Evolutionary conservation across 2,113 vertebrate species (phyloP).

Genomic region (Panthera tigris): DNA sequence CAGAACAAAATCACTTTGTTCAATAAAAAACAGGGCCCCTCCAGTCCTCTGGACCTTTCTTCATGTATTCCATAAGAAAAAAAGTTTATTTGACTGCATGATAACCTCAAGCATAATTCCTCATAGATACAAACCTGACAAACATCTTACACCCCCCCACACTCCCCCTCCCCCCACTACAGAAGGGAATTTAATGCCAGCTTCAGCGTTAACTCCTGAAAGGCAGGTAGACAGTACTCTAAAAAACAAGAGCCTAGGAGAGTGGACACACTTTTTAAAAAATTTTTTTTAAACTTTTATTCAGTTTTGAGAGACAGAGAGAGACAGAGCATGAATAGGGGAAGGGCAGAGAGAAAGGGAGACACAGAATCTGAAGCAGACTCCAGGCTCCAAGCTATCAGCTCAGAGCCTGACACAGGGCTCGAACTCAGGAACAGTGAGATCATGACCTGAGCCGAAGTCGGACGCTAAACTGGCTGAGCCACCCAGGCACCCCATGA

Average conservation of each 20-base stretch:
- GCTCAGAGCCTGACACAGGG: too few species aligned
- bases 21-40: slow-evolving; percentile 71
- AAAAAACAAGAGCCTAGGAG: neutral
- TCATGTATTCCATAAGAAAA: slow-evolving; percentile 60
- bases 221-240: neutral
- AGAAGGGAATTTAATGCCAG: neutral
- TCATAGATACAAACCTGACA: slow-evolving; percentile 72
- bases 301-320: too few species aligned
- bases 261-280: neutral
- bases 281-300: too few species aligned
- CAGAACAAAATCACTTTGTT: slow-evolving; percentile 80
- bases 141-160: neutral
- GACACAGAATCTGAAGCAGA: too few species aligned
- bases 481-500: too few species aligned
- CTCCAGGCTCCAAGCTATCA: too few species aligned
- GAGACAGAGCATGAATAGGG: too few species aligned
- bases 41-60: slow-evolving; percentile 65
- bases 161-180: neutral
- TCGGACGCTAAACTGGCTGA: too few species aligned
- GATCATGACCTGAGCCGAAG: too few species aligned
- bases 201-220: slow-evolving; percentile 27
- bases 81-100: slow-evolving; percentile 75
- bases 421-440: too few species aligned
- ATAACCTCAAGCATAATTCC: slow-evolving; percentile 75
- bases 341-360: too few species aligned